Base-by-base conservation (phyloP, 2,797 vertebrate genomes). In the Acestrorhynchus altus region DNA sequence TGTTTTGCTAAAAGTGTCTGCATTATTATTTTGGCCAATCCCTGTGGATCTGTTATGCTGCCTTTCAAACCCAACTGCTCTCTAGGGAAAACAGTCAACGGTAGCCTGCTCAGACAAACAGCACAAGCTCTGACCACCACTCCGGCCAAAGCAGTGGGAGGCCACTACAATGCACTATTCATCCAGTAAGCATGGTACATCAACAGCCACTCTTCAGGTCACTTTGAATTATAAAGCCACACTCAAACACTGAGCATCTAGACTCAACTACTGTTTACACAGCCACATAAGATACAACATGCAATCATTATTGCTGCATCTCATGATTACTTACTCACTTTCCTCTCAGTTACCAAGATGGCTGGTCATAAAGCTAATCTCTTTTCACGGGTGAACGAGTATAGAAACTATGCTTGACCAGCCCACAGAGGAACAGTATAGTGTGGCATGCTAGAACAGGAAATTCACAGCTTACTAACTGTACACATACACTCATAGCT, bases 371-470 rank as follows among this genome's bases (percentile, higher is more conserved):
- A 82, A 84, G 74, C 61, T 65, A 47, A 70, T 83, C 7, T 60
- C 57, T 83, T 26, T 68, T 72, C 71, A 84, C 16, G 40, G 70
- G 26, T 85, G 64, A 86, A 20, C 16, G 68, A 74, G 83, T 78
- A 81, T 60, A 39, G 57, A 71, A 47, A 39, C 18, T 20, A 10
- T 28, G 39, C 20, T 52, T 26, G 63, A 70, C 68, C 31, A 35
- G 2, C 31, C 31, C 2, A 6, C n/a, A n/a, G n/a, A n/a, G n/a
- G n/a, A n/a, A n/a, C n/a, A 20, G 51, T 20, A 1, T 9, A 8
- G 8, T 18, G 51, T 52, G 51, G 18, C 1, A 59, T 49, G 13
- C 49, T 40, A n/a, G 15, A 76, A 15, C n/a, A n/a, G n/a, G n/a
- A n/a, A n/a, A n/a, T n/a, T n/a, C n/a, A n/a, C n/a, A n/a, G n/a